Conservation (phyloP, 2,113 vertebrate species). For the Athene cunicularia region DNA sequence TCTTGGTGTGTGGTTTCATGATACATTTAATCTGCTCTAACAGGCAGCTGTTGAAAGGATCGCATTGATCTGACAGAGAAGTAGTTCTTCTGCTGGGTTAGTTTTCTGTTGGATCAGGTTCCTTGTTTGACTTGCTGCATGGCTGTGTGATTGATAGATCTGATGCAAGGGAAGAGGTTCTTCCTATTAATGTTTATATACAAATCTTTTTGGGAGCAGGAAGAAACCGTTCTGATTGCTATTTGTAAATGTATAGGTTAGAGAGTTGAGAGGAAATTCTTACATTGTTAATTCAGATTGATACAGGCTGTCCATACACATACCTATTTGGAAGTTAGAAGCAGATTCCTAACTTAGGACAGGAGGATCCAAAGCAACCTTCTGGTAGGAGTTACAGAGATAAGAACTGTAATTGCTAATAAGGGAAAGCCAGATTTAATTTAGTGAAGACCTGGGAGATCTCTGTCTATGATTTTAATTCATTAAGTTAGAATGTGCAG, state of each 20-base stretch:
- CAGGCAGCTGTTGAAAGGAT: constrained; percentile 53
- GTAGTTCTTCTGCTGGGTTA: constrained; percentile 31
- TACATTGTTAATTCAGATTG: not conserved
- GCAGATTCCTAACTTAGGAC: not conserved
- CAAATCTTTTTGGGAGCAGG: not conserved
- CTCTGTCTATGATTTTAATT: not conserved
- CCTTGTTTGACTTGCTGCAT: not conserved
- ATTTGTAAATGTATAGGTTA: not conserved
- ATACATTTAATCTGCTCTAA: constrained; percentile 47
- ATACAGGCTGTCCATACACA: not conserved
- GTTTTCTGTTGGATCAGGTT: constrained; percentile 38
- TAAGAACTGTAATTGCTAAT: not conserved
- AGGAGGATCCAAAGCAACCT: not conserved
- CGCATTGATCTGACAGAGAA: constrained; percentile 1
- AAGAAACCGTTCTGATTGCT: not conserved
- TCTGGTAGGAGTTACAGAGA: not conserved
- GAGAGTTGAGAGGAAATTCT: not conserved
- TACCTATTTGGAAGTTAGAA: not conserved
- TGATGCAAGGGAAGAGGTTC: not conserved
- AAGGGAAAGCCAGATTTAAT: not conserved
- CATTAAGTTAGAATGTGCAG: not conserved
- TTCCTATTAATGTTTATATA: not conserved
- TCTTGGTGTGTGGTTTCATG: not conserved
- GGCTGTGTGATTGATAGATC: not conserved
- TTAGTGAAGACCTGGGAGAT: not conserved